Percentiles rank a stretch among this genome's conserved stretches.
phyloP scores from a whole-genome alignment of 23 tunicate species.

The Oikopleura dioica region DNA sequence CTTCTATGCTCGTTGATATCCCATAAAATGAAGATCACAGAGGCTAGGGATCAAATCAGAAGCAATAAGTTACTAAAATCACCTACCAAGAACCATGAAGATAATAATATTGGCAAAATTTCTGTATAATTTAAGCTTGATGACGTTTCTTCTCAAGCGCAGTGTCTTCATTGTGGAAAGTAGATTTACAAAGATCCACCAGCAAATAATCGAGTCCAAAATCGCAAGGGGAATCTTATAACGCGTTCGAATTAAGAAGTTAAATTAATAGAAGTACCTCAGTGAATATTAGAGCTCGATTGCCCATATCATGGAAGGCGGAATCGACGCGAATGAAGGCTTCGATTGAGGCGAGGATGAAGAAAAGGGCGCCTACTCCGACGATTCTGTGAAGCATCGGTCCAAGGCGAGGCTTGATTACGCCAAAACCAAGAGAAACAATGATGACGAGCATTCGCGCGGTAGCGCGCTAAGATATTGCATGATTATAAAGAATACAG shows the following conservation, averaged over 20 bases:
- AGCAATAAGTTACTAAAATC: neutral
- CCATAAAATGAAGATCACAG: constrained; percentile 9
- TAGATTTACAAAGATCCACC: constrained; percentile 85
- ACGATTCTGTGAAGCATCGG: constrained; percentile 81
- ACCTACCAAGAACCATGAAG: constrained; percentile 38
- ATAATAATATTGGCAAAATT: constrained; percentile 75
- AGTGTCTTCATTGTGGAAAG: constrained; percentile 88
- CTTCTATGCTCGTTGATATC: neutral
- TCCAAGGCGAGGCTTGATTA: constrained; percentile 87
- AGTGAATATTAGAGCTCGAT: constrained; percentile 9
- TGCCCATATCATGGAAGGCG: constrained; percentile 24
- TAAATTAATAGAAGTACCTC: neutral
- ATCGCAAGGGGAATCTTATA: constrained; percentile 55
- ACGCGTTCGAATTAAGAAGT: constrained; percentile 13
- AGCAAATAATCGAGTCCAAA: constrained; percentile 76
- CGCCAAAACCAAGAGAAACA: constrained; percentile 92
- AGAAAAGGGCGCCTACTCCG: constrained; percentile 66
- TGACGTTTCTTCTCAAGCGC: constrained; percentile 59
- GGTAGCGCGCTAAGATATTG: constrained; percentile 24
- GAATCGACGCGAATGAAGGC: constrained; percentile 42
- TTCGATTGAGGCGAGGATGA: constrained; percentile 56
- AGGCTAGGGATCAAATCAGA: constrained; percentile 3
- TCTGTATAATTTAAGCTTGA: constrained; percentile 53
- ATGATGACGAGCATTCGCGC: constrained; percentile 88
- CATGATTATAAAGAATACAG: no score